Evolutionary conservation across 2,888 invertebrate species (phyloP), one percentile per base, ranked within the genome.

Genomic region (Syrista parreyssii): DNA sequence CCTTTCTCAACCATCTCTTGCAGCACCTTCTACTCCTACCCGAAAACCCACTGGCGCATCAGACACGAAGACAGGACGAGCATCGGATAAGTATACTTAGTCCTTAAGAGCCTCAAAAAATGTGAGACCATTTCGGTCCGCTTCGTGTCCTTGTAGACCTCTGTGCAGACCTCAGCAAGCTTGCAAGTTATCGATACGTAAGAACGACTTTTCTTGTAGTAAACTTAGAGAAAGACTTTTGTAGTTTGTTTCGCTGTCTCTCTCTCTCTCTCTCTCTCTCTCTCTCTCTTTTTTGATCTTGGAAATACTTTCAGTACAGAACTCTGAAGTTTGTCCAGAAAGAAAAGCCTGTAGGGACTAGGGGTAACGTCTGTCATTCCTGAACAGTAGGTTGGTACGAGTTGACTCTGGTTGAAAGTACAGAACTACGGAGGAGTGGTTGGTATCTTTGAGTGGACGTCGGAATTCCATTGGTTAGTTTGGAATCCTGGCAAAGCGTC

Each of bases 1-100:
- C 73, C 77, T 75, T 68, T 73, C 73, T 77, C 73, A 35, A 68
- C 75, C 71, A 34, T 40, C 77, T 76, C 78, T 68, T 81, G 76
- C 81, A 77, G 79, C 79, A 79, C 78, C 75, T 81, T 79, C 80
- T 77, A 81, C 83, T 84, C 82, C 83, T 85, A 83, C 77, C 23
- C 23, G 55, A 55, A 55, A 55, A 23, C 55, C 23, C 55, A 15
- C 23, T 55, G 55, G 9, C 23, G 23, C 55, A 55, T 55, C 23
- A 23, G 55, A 23, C 55, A 55, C 55, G 55, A 55, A 2, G 15
- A 55, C 23, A 55, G 55, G 23, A 55, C 23, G 23, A 55, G 55
- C 23, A 55, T 55, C 55, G 23, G 55, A 9, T 23, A 23, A 23
- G 55, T 15, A 55, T 55, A 55, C 55, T 55, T 55, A 15, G 55